Evolutionary conservation across 2,797 vertebrate species (phyloP), one percentile per base, ranked within the genome.

Genomic region (Enteromius trimaculatus): DNA sequence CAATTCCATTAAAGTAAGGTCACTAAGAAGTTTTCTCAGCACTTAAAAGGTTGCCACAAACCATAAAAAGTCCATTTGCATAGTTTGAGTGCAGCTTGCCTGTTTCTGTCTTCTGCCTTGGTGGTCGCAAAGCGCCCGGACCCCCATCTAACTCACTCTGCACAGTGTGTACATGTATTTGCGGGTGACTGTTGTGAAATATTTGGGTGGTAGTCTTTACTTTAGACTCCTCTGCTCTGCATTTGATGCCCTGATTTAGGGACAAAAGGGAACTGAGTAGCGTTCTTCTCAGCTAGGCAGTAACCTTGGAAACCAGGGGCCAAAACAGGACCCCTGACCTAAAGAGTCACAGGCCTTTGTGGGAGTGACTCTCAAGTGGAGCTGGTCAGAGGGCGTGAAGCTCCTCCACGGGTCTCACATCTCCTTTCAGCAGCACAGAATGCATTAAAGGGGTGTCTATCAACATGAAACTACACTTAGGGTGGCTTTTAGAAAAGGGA

Each of bases 291-390:
- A 90, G 86, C 88, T 86, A 86, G 89, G 72, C 91, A 89, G 94
- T 95, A 85, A 92, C 92, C 93, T 3, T 94, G 94, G 94, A 91
- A 90, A 95, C 95, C 90, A 87, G 94, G 92, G 94, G 93, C 92
- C 93, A 88, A 89, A 89, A 89, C n/a, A 86, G 90, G 93, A 94
- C 93, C 94, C 91, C 88, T 94, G 93, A 94, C 92, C 91, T 86
- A 47, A 82, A 85, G 88, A 90, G 88, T 88, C 87, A 77, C 44
- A 84, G 85, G 88, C 86, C 66, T 51, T 89, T 88, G 84, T 88
- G 78, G 87, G 85, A 88, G 60, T 87, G 81, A 80, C 79, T 84
- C 83, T 90, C 90, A 89, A 86, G 90, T 76, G 65, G 82, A 37
- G 84, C 71, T 81, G 91, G 88, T 86, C 80, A 75, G 60, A 53